Percentiles rank a stretch among this genome's conserved stretches.
Conservation (phyloP, 2,797 vertebrate genomes). For the Danionella dracula region DNA sequence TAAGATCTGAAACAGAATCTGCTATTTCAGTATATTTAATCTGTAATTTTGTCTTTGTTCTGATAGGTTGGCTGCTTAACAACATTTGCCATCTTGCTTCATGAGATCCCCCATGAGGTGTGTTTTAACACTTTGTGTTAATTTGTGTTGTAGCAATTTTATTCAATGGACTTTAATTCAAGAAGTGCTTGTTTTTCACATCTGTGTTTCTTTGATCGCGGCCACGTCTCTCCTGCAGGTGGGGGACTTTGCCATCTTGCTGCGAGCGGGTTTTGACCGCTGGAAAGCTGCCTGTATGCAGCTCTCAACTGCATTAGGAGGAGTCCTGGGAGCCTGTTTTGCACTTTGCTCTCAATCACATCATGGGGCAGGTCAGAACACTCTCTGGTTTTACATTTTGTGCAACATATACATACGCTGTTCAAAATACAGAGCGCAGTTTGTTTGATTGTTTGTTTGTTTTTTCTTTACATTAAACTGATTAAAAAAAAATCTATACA, state of each 20-base stretch:
- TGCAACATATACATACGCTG: too few relatives aligned
- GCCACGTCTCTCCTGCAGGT: slow-evolving; percentile 71
- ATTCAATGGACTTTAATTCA: too few relatives aligned
- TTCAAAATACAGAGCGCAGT: too few relatives aligned
- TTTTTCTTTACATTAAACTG: too few relatives aligned
- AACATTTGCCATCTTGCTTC: slow-evolving; percentile 91
- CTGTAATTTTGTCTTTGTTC: background rate
- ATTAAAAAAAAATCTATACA: too few relatives aligned
- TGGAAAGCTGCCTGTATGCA: slow-evolving; percentile 97
- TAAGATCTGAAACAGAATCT: too few relatives aligned
- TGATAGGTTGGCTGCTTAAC: slow-evolving; percentile 90
- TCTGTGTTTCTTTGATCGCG: background rate
- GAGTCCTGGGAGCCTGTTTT: slow-evolving; percentile 86
- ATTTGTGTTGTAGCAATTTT: too few relatives aligned
- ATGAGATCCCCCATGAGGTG: slow-evolving; percentile 98
- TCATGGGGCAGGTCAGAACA: slow-evolving; percentile 85
- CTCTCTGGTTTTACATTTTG: too few relatives aligned
- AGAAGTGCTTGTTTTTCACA: too few relatives aligned
- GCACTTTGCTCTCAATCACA: slow-evolving; percentile 88
- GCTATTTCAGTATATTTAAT: background rate
- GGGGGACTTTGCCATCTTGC: slow-evolving; percentile 95
- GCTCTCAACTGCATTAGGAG: slow-evolving; percentile 87
- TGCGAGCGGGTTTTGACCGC: slow-evolving; percentile 95
- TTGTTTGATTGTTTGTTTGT: too few relatives aligned
- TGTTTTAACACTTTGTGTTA: too few relatives aligned